Base-by-base conservation (phyloP, 2,113 vertebrate genomes). In the Sula dactylatra region DNA sequence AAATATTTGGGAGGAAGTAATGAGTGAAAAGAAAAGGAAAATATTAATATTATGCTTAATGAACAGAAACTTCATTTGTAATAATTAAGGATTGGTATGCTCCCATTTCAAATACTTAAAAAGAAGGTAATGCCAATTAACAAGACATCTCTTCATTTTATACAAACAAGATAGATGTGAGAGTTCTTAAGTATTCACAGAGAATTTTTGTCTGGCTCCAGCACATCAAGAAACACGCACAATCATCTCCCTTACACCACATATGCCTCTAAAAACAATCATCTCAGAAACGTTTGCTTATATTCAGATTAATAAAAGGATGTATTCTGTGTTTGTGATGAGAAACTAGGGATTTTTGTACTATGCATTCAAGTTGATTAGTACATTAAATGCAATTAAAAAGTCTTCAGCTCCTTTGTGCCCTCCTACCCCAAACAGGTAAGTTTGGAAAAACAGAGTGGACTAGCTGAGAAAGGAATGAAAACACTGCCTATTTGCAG, bases 11-110 rank as follows among this genome's bases (percentile, higher is more conserved):
- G 56, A 94, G 61, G 40, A 88, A 79, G 90, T 74, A 96, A 94
- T 97, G 88, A 95, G 70, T 91, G 77, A 64, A 94, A 97, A 97
- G 71, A 73, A 97, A 96, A 79, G 36, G 81, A 92, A 97, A 98
- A 96, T 94, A 94, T 97, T 96, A 96, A 86, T 94, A 82, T 95
- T 92, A 86, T 82, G 58, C 64, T 96, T 96, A 88, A 96, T 94
- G 70, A 96, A 93, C 44, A 91, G 83, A 86, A 95, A 78, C 38
- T 88, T 92, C 55, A 90, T 95, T 87, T 88, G 32, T 96, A 95
- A 85, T 89, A 94, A 94, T 97, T 95, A 94, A 94, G 58, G 61
- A 79, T 31, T 61, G 26, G 36, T 86, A 78, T 55, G 31, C 34
- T 94, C n/a, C 78, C 26, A 83, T 90, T 91, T 87, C 38, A 93